Evolutionary conservation across 2,888 invertebrate genomes (phyloP), one percentile per base, ranked within the genome.

Genomic region (Trichacis sp.): DNA sequence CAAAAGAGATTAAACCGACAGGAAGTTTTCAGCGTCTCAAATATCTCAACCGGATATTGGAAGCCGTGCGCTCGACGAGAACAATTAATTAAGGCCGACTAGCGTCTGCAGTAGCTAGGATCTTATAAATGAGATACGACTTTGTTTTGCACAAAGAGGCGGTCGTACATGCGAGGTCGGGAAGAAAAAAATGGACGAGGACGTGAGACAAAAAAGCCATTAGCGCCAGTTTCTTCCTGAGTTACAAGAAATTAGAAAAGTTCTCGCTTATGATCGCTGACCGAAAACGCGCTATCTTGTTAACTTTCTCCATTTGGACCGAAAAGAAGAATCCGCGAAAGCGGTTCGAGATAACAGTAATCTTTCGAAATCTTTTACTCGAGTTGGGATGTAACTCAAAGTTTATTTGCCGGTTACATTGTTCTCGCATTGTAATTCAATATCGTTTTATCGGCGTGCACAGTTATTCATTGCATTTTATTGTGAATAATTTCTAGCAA

Each of bases 31-130:
- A 62, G 59, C 66, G 66, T 69, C 66, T 69, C 61, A 54, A 62
- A 64, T 64, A 59, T 64, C 64, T 57, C 30, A 60, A 71, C 68
- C 75, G 77, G 77, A 77, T 78, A 78, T 78, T 75, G 75, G 74
- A 77, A 74, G 74, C 71, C 73, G 57, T 72, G 59, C 67, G 46
- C 51, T 40, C 50, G 66, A 58, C 66, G 65, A 66, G 61, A 61
- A 70, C 73, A 76, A 79, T 78, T 77, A 76, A 78, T 75, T 77
- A 73, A 65, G 59, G 62, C 69, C 67, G 62, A 66, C 68, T 63
- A 61, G 1, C 42, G 42, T 38, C 42, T 54, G 53, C 40, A 47
- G 49, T 11, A 33, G 36, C 18, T 48, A 40, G 46, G 29, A 42
- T 33, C 43, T 9, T 45, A 20, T 33, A 52, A 51, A 42, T 12